Conservation (phyloP, 2,797 vertebrate genomes). For the Melanotaenia parkinsoni region DNA sequence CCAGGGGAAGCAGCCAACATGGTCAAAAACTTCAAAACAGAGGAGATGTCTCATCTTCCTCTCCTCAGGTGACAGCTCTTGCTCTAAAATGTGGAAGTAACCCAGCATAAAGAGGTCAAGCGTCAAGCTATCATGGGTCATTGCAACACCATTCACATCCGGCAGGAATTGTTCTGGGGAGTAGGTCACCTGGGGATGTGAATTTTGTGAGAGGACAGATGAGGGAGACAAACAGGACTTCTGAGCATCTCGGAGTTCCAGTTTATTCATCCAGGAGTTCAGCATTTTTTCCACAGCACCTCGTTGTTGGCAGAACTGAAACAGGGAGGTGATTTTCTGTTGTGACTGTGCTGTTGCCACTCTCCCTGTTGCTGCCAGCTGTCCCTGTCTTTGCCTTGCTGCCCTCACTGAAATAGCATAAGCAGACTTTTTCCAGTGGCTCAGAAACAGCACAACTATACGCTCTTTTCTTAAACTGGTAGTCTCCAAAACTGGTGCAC, state of each 20-base stretch:
- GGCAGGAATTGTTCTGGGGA: slow-evolving; percentile 93
- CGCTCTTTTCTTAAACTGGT: slow-evolving; percentile 90
- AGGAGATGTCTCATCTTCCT: slow-evolving; percentile 93
- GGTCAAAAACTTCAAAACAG: slow-evolving; percentile 98
- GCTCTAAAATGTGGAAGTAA: slow-evolving; percentile 95
- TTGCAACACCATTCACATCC: slow-evolving; percentile 75
- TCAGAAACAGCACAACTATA: slow-evolving; percentile 91
- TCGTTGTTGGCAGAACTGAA: slow-evolving; percentile 85
- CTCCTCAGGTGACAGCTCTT: slow-evolving; percentile 88
- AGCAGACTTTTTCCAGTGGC: slow-evolving; percentile 94
- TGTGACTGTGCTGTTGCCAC: slow-evolving; percentile 20
- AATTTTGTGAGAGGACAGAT: slow-evolving; percentile 48
- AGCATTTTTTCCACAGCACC: slow-evolving; percentile 86
- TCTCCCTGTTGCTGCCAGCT: background rate
- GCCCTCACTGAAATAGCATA: slow-evolving; percentile 82
- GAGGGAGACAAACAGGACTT: slow-evolving; percentile 15
- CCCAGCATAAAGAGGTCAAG: slow-evolving; percentile 97
- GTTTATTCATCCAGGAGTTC: slow-evolving; percentile 83
- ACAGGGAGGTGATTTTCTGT: slow-evolving; percentile 66
- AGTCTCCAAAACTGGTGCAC: slow-evolving; percentile 72
- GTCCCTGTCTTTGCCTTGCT: slow-evolving; percentile 68
- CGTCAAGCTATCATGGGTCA: slow-evolving; percentile 86
- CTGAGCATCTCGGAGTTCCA: slow-evolving; percentile 52
- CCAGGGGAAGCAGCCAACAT: slow-evolving; percentile 90
- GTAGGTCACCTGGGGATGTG: slow-evolving; percentile 64